Base-by-base conservation (phyloP, 1,140 invertebrate genomes). In the Chironomus tepperi region DNA sequence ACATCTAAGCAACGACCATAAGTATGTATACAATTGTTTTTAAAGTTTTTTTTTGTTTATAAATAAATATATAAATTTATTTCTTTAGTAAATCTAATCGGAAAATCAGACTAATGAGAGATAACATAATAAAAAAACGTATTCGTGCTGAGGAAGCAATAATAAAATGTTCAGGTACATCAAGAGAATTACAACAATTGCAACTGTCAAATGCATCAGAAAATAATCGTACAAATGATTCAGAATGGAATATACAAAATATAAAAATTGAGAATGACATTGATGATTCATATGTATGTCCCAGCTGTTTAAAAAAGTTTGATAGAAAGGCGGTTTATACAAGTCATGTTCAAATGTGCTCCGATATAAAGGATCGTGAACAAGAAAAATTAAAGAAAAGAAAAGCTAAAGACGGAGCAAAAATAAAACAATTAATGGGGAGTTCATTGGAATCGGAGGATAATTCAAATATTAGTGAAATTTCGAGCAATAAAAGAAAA, bases 1-100 rank as follows among this genome's bases (percentile, higher is more conserved):
- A n/a, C 90, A 91, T 84, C 83, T 91, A 8, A 87, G 86, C 74
- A 90, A 89, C 85, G 86, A 90, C 79, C 87, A 89, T 79, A 83
- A 86, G 86, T 87, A 82, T 75, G 78, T 80, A 73, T n/a, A 34
- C 24, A 34, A 34, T 34, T n/a, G n/a, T 73, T 24, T 73, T 74
- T 24, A 43, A 74, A 74, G 21, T 47, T 2, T 65, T 10, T 65
- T 64, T 74, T 67, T 64, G 19, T 19, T 74, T 34, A 73, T 73
- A 12, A 73, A 34, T 42, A 24, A 73, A 34, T 73, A 42, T 24
- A 12, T 42, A 15, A 73, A 73, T 73, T 42, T 72, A 15, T 18
- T 76, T 43, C 21, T 74, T 0, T 64, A 81, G 81, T 24, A 81
- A 82, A 78, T 80, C 81, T 8, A 78, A 78, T 3, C 76, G 79